These are phyloP conservation scores for Gryllus longicercus DNA, from an alignment of 2,888 invertebrate genomes.

Conservation along the genomic window DNA sequence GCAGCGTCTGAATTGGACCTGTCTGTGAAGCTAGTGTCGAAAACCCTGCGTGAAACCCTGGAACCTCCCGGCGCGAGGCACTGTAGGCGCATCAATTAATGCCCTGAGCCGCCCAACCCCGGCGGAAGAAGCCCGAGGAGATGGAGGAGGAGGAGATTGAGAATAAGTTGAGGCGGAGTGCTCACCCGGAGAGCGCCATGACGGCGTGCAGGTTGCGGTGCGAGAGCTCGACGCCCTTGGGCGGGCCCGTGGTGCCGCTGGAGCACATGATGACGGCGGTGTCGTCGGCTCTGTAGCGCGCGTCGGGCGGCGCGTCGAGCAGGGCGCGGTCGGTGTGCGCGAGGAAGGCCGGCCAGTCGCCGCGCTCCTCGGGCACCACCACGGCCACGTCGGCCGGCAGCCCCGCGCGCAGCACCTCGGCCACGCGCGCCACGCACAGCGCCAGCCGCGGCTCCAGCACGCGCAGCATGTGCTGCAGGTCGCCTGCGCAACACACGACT, in stretches of 20 bases:
- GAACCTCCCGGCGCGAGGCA: background rate
- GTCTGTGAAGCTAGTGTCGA: too few relatives aligned
- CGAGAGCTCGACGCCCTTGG: slow-evolving; percentile 73
- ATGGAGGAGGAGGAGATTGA: background rate
- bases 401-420: background rate
- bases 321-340: background rate
- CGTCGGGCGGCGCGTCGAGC: background rate
- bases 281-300: slow-evolving; percentile 39
- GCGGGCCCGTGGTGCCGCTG: slow-evolving; percentile 74
- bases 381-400: background rate
- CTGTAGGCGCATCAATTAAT: background rate
- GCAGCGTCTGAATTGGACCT: too few relatives aligned
- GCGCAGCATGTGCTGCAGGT: slow-evolving; percentile 63
- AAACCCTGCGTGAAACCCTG: too few relatives aligned
- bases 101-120: too few relatives aligned
- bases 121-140: too few relatives aligned
- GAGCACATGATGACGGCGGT: slow-evolving; percentile 66
- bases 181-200: background rate
- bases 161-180: background rate
- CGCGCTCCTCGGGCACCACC: background rate
- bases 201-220: slow-evolving; percentile 59
- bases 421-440: slow-evolving; percentile 50
- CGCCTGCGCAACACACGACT: slow-evolving; percentile 51
- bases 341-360: background rate
- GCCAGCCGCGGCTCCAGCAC: slow-evolving; percentile 68